Percentiles rank a stretch among this genome's conserved stretches.
Conservation (phyloP, 2,888 invertebrate species). For the Andrena chrysosceles region DNA sequence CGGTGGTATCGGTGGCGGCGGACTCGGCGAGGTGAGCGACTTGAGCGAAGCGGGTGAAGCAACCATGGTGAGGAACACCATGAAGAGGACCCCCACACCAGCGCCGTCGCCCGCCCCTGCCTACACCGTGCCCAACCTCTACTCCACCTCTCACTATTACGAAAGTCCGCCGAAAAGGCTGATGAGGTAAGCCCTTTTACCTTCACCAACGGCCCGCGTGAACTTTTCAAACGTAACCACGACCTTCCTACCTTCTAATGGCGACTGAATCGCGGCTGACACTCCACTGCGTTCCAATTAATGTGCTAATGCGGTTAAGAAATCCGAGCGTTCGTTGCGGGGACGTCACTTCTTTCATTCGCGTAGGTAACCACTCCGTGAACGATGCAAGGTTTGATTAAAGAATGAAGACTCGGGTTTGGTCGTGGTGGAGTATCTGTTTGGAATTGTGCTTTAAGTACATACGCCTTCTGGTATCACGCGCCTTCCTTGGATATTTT, state of each 20-base stretch:
- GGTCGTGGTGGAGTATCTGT: background rate
- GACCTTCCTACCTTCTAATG: conserved; percentile 39
- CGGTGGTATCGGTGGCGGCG: conserved; percentile 83
- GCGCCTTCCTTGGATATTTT: conserved; percentile 31
- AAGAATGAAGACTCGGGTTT: background rate
- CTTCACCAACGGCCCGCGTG: conserved; percentile 23
- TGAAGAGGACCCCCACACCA: conserved; percentile 81
- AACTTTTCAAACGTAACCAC: conserved; percentile 29
- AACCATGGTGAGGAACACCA: conserved; percentile 74
- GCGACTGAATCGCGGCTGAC: conserved; percentile 16
- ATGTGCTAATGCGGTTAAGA: background rate
- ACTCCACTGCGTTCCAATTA: conserved; percentile 10
- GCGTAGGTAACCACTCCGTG: too few species aligned
- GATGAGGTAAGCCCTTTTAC: conserved; percentile 79
- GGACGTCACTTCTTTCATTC: too few species aligned
- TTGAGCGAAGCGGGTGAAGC: conserved; percentile 84
- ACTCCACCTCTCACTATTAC: conserved; percentile 80
- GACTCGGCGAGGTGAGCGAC: conserved; percentile 84
- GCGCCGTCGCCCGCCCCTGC: conserved; percentile 80
- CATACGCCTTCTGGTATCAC: background rate
- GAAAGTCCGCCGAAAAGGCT: conserved; percentile 82
- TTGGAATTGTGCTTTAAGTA: background rate
- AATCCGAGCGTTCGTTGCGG: too few species aligned
- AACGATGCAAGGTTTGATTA: too few species aligned
- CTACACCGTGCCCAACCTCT: conserved; percentile 79